Evolutionary conservation across 2,888 invertebrate genomes (phyloP), one percentile per base, ranked within the genome.

Genomic region (Blomia tropicalis): DNA sequence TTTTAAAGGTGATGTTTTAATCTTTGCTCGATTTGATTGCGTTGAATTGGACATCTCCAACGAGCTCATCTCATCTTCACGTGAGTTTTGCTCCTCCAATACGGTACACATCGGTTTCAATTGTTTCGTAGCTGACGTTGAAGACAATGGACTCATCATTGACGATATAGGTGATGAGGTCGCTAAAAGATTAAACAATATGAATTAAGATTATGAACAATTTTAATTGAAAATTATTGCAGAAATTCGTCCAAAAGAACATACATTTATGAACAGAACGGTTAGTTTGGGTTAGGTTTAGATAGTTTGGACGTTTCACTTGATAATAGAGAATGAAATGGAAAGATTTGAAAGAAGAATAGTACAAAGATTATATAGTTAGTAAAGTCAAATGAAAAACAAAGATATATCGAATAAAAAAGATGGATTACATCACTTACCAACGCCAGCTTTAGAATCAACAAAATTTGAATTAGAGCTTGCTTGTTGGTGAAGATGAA

Each of bases 71-170:
- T 58, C 43, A 29, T 62, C 62, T 56, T 73, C 72, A 59, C 72
- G 70, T 4, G 71, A 70, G 41, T 72, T 71, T 64, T 77, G 76
- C 74, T 92, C 92, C 73, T 92, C 92, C 71, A 90, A 85, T 51
- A 92, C 75, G 0, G 92, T 92, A 58, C 87, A 87, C 89, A 92
- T 89, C 54, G 91, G 82, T 70, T 87, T 79, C 53, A 87, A 84
- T 70, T 88, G 74, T 76, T 91, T 78, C 73, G 69, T 68, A 65
- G 71, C 69, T 25, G 71, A 69, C 32, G 70, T 64, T n/a, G 70
- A 70, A 70, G 53, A 44, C 19, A 47, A 27, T 64, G 25, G 63
- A 51, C 64, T 58, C 22, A 51, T 22, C 41, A 63, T 62, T 27
- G 4, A 31, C 29, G 4, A 31, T 1, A 25, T 58, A 29, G 3